A percentile compares a stretch with the other conserved stretches of the same genome.
phyloP scores from a whole-genome alignment of 2,888 invertebrate genomes.

The Sphaeridia pumilis region DNA sequence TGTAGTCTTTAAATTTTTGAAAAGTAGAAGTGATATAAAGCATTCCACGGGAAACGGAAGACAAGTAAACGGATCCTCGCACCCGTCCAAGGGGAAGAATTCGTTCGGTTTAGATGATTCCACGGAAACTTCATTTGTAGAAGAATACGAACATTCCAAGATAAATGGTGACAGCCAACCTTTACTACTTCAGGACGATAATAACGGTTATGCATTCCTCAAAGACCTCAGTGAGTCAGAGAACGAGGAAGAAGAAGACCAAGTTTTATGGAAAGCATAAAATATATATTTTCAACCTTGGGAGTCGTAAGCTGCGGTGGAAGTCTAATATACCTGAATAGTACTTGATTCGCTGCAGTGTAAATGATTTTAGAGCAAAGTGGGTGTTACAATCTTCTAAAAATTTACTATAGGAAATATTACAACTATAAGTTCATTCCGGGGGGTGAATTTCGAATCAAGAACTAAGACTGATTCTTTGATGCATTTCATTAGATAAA shows the following conservation, averaged over 20 bases:
- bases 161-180: slow-evolving; percentile 2
- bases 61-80: not conserved
- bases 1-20: slow-evolving; percentile 54
- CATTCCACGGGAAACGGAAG: not conserved
- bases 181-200: slow-evolving; percentile 1
- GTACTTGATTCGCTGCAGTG: too few species aligned
- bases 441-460: too few species aligned
- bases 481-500: too few species aligned
- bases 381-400: too few species aligned
- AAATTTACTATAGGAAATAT: too few species aligned
- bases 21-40: slow-evolving; percentile 22
- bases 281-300: too few species aligned
- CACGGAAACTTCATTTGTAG: not conserved
- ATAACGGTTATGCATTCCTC: slow-evolving; percentile 1
- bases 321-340: too few species aligned
- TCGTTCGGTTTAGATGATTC: not conserved
- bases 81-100: not conserved
- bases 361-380: too few species aligned
- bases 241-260: slow-evolving; percentile 8
- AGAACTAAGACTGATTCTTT: too few species aligned
- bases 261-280: slow-evolving; percentile 13
- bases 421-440: too few species aligned
- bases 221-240: slow-evolving; percentile 1
- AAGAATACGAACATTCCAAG: slow-evolving; percentile 5
- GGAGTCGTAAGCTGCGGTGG: too few species aligned